Evolutionary conservation across 2,797 vertebrate genomes (phyloP).

Genomic region (Enteromius trimaculatus): DNA sequence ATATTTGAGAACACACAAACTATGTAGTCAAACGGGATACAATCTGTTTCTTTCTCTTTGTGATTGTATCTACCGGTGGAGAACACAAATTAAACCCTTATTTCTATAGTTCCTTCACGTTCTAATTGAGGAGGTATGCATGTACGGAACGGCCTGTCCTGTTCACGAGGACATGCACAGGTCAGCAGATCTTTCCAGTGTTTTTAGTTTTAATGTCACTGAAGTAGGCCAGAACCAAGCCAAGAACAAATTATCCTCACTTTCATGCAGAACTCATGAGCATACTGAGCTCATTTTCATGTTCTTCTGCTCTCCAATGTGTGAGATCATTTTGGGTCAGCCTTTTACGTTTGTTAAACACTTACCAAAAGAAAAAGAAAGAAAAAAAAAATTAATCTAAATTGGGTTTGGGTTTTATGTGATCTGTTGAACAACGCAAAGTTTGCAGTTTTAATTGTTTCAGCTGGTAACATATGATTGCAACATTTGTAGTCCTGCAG

Average conservation of each 20-base stretch:
- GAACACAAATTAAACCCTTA: not conserved
- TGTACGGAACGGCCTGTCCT: not conserved
- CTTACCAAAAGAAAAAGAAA: not conserved
- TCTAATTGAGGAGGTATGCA: not conserved
- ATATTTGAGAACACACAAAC: not conserved
- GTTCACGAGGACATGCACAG: not conserved
- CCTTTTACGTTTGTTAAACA: not conserved
- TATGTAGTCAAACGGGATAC: conserved; percentile 12
- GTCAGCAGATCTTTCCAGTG: conserved; percentile 29
- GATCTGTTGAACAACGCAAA: not conserved
- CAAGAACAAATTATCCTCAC: not conserved
- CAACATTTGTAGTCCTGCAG: no score
- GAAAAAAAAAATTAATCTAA: not conserved
- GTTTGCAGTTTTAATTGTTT: no score
- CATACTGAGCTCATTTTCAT: not conserved
- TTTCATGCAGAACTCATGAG: not conserved
- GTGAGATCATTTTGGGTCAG: not conserved
- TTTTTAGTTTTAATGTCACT: not conserved
- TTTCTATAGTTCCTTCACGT: not conserved
- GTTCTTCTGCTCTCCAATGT: not conserved
- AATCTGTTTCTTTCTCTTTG: conserved; percentile 2
- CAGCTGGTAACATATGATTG: no score
- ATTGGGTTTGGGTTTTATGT: not conserved
- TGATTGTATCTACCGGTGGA: not conserved
- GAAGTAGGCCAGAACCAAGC: not conserved